phyloP scores from a whole-genome alignment of 2,113 vertebrate genomes.

The Dipodomys merriami region DNA sequence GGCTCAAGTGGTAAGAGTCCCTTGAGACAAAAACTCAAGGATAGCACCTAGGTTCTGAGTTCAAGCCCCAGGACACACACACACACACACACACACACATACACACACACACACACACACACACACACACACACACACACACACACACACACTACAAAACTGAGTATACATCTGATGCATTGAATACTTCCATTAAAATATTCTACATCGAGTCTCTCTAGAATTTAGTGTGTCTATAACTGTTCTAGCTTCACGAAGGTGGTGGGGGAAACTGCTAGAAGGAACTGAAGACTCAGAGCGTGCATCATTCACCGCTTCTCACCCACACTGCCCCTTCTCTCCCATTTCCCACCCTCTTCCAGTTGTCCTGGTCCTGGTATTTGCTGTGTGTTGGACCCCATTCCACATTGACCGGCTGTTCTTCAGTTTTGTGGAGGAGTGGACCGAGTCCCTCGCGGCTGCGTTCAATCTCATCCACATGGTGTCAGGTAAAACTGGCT shows the following conservation, averaged over 20 bases:
- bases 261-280: not conserved
- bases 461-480: conserved; percentile 88
- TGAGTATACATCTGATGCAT: not conserved
- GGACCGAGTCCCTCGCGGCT: conserved; percentile 87
- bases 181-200: not conserved
- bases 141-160: not conserved
- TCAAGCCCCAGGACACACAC: no score
- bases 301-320: not conserved
- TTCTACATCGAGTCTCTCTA: not conserved
- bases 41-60: no score
- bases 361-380: conserved; percentile 88
- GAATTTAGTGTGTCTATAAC: not conserved
- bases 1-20: no score
- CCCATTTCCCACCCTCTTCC: conserved; percentile 27
- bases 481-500: conserved; percentile 85
- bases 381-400: conserved; percentile 88
- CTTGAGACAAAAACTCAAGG: no score
- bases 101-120: no score
- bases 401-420: conserved; percentile 88
- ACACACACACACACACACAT: no score
- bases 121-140: no score
- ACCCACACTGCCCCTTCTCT: not conserved
- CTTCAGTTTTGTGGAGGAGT: conserved; percentile 89
- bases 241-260: not conserved
- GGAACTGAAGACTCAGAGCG: not conserved